Percentiles rank a stretch among this genome's conserved stretches.
Evolutionary conservation across 2,113 vertebrate species (phyloP).

Genomic region (Otus sunia): DNA sequence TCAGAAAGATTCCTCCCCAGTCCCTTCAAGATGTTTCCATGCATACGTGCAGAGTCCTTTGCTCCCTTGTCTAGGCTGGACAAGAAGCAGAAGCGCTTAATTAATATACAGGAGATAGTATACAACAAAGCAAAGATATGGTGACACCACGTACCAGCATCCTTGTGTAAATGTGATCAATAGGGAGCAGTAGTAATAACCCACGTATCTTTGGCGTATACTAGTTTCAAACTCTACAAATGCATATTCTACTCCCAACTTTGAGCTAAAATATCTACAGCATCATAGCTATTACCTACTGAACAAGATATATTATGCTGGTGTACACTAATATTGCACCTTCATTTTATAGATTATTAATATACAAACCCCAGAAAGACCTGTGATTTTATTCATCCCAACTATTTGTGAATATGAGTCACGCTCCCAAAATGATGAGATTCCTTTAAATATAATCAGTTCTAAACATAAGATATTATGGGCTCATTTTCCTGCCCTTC

Average conservation of each 20-base stretch:
- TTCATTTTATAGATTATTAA: neutral
- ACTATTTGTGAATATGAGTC: neutral
- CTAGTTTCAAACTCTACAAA: neutral
- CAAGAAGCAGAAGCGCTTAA: neutral
- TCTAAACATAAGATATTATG: neutral
- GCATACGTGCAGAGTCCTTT: neutral
- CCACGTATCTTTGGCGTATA: neutral
- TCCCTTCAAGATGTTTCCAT: neutral
- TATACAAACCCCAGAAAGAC: neutral
- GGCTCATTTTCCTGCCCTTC: neutral
- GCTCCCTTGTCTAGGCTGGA: neutral
- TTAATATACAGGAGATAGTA: neutral
- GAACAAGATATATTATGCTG: neutral
- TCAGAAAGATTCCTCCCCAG: neutral
- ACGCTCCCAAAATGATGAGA: neutral
- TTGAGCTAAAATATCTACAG: neutral
- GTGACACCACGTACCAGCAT: rapidly evolving
- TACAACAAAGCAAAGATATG: neutral
- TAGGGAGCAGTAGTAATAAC: neutral
- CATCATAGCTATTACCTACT: neutral
- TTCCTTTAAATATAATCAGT: neutral
- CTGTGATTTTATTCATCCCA: neutral
- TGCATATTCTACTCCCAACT: neutral
- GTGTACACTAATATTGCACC: neutral
- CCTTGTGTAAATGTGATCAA: neutral